A percentile compares a stretch with the other conserved stretches of the same genome.
Conservation (phyloP, 2,888 invertebrate species). For the Eupithecia subfuscata region DNA sequence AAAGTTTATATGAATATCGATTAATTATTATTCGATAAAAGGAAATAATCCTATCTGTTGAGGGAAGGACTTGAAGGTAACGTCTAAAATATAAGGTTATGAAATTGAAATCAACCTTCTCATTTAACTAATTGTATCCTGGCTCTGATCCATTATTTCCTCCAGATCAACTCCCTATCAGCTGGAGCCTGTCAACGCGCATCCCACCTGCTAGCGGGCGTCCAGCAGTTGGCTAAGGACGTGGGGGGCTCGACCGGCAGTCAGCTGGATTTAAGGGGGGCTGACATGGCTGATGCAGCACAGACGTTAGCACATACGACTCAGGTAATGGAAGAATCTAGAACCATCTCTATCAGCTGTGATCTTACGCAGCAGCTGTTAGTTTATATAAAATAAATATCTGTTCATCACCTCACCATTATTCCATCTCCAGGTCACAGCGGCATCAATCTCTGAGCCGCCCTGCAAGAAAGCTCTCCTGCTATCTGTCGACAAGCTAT, state of each 20-base stretch:
- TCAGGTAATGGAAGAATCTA: constrained; percentile 47
- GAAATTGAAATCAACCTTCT: too few relatives aligned
- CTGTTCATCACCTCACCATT: neutral
- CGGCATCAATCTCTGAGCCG: constrained; percentile 51
- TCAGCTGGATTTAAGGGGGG: constrained; percentile 45
- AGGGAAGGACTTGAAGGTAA: too few relatives aligned
- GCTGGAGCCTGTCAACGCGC: constrained; percentile 36
- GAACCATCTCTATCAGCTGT: too few relatives aligned
- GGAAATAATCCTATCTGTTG: too few relatives aligned
- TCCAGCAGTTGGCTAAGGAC: constrained; percentile 48
- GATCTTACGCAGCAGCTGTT: too few relatives aligned
- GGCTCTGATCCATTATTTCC: neutral
- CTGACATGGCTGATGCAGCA: constrained; percentile 51
- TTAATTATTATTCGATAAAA: too few relatives aligned
- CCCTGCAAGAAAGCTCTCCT: constrained; percentile 51
- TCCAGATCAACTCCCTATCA: constrained; percentile 55
- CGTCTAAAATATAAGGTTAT: too few relatives aligned
- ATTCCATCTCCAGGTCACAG: constrained; percentile 49
- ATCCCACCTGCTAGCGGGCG: constrained; percentile 30
- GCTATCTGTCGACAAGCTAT: constrained; percentile 47
- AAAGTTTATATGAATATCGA: too few relatives aligned
- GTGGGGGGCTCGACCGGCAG: constrained; percentile 43
- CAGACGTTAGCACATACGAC: constrained; percentile 53
- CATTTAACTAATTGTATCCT: too few relatives aligned
- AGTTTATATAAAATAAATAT: accelerated